A percentile compares a stretch with the other conserved stretches of the same genome.
Conservation (phyloP, 37 sponge, comb jelly and placozoan genomes). For the Chondrosia reniformis region DNA sequence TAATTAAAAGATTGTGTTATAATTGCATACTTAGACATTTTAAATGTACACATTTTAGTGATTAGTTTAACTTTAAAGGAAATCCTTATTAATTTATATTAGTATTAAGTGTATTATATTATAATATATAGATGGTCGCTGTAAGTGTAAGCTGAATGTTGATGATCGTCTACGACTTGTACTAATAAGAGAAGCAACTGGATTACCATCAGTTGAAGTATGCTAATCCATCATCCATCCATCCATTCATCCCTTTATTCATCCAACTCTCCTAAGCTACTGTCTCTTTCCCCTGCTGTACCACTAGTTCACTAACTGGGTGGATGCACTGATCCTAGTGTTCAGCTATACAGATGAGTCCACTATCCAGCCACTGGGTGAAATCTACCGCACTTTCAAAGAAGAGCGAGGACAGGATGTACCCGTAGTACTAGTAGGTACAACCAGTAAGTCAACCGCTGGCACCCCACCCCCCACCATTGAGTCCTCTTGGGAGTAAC, state of each 20-base stretch:
- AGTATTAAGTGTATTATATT: too few relatives aligned
- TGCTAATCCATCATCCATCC: not conserved
- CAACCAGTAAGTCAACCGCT: slow-evolving; percentile 19
- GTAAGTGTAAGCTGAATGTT: slow-evolving; percentile 69
- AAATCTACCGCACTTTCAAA: slow-evolving; percentile 32
- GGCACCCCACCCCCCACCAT: not conserved
- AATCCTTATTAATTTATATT: too few relatives aligned
- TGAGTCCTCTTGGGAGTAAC: not conserved
- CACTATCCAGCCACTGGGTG: slow-evolving; percentile 32
- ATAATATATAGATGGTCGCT: slow-evolving; percentile 71
- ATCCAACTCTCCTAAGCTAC: not conserved
- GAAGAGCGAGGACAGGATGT: slow-evolving; percentile 32
- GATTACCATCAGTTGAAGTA: slow-evolving; percentile 63
- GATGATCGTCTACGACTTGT: slow-evolving; percentile 66
- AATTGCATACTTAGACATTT: too few relatives aligned
- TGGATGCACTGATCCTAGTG: slow-evolving; percentile 74
- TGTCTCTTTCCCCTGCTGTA: not conserved
- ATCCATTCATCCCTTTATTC: not conserved
- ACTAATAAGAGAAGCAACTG: slow-evolving; percentile 82
- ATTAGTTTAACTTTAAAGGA: too few relatives aligned
- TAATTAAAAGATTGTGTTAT: too few relatives aligned
- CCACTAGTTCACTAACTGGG: slow-evolving; percentile 65
- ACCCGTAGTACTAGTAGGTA: slow-evolving; percentile 71
- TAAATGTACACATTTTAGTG: too few relatives aligned
- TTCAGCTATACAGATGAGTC: slow-evolving; percentile 63